phyloP scores from a whole-genome alignment of 2,888 invertebrate species.

The Rhamnusium bicolor region DNA sequence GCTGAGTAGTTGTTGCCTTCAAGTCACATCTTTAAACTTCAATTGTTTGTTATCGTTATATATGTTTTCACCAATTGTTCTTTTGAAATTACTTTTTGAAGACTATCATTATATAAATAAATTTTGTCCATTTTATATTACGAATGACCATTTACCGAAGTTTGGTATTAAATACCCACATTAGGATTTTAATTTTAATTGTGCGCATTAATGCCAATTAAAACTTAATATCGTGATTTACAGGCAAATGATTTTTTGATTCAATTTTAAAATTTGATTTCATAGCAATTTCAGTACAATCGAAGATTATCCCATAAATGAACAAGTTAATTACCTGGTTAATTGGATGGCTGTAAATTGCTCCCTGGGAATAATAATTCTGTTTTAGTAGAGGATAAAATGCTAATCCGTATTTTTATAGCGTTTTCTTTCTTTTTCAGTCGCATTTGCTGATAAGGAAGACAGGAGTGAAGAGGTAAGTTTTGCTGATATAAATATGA shows the following conservation, averaged over 20 bases:
- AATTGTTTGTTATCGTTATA: no score
- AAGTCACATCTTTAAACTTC: no score
- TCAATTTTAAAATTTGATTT: slow-evolving; percentile 38
- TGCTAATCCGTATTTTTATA: slow-evolving; percentile 23
- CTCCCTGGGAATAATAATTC: slow-evolving; percentile 30
- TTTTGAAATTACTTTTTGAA: no score
- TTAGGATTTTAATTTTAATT: neutral
- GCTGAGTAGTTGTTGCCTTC: no score
- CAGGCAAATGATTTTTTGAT: slow-evolving; percentile 24
- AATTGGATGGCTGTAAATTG: slow-evolving; percentile 34
- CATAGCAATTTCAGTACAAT: slow-evolving; percentile 33
- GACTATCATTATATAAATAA: neutral
- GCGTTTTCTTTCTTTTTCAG: slow-evolving; percentile 39
- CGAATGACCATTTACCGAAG: neutral
- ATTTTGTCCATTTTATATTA: neutral
- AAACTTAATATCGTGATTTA: neutral
- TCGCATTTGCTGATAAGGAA: slow-evolving; percentile 35
- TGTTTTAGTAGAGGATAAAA: slow-evolving; percentile 4
- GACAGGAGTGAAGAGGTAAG: slow-evolving; percentile 37
- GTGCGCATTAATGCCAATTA: neutral
- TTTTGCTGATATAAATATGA: slow-evolving; percentile 10
- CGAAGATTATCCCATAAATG: slow-evolving; percentile 41
- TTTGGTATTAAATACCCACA: neutral
- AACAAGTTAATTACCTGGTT: slow-evolving; percentile 39
- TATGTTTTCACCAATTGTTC: no score